phyloP scores from a whole-genome alignment of 2,888 invertebrate genomes.

The Agonum fuliginosum region DNA sequence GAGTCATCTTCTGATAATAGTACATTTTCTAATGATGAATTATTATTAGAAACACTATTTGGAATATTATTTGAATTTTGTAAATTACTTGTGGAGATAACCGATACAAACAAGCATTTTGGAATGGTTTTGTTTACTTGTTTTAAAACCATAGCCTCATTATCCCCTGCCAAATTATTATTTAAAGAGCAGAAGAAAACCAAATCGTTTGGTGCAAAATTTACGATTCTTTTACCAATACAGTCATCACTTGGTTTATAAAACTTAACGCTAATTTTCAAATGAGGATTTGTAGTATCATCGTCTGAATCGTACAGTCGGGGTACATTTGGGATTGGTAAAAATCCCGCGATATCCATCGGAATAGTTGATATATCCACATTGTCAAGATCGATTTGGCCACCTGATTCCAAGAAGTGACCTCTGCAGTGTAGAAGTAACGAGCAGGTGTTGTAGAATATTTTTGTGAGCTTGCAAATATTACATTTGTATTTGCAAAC shows the following conservation, averaged over 20 bases:
- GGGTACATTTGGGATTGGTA: conserved; percentile 67
- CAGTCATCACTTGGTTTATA: conserved; percentile 67
- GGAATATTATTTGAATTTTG: conserved; percentile 37
- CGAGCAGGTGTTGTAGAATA: conserved; percentile 70
- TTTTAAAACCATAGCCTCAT: conserved; percentile 66
- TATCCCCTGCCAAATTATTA: conserved; percentile 32
- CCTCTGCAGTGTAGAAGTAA: conserved; percentile 69
- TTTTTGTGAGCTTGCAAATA: conserved; percentile 64
- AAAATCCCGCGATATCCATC: conserved; percentile 69
- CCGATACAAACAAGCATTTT: conserved; percentile 68
- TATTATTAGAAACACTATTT: conserved; percentile 7
- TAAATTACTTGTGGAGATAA: conserved; percentile 8
- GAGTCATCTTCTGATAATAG: conserved; percentile 41
- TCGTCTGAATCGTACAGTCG: conserved; percentile 68
- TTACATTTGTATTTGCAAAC: conserved; percentile 68
- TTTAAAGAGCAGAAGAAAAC: conserved; percentile 64
- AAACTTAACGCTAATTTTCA: conserved; percentile 68
- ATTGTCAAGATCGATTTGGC: conserved; percentile 67
- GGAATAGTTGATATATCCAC: conserved; percentile 67
- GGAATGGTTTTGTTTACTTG: conserved; percentile 69
- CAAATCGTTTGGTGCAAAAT: conserved; percentile 67
- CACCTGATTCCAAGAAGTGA: conserved; percentile 67
- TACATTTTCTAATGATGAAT: conserved; percentile 19
- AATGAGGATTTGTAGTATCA: conserved; percentile 63
- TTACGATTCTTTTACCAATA: conserved; percentile 66